Base-by-base conservation (phyloP, 2,113 vertebrate genomes). In the Romanogobio albipinnatus region DNA sequence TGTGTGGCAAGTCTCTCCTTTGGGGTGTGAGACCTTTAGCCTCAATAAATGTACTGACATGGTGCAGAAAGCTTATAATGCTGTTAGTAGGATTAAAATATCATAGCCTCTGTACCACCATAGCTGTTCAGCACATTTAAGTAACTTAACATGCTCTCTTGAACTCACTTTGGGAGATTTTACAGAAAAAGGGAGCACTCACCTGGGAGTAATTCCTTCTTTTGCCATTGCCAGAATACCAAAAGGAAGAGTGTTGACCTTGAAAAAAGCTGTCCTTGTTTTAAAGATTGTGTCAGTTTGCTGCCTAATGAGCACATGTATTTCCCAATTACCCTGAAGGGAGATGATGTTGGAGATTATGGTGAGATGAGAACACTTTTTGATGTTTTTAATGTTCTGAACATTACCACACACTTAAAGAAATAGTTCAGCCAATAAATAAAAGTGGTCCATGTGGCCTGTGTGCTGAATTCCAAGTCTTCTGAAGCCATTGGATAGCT, bases 231-330 rank as follows among this genome's bases (percentile, higher is more conserved):
- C 49, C 33, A 53, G 58, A 56, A 74, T 24, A 76, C 83, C 70
- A 49, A 78, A 59, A 85, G 43, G 74, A 79, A 66, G 26, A 74
- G 59, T n/a, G 81, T 19, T 85, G 83, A 86, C 79, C 83, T 85
- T 84, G 78, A 68, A 49, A 49, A 75, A 77, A 85, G 68, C 8
- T 75, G 73, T 9, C 10, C 11, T 45, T 58, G 49, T 79, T 75
- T 81, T 81, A 53, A 66, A 76, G 39, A 76, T 84, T 88, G 68
- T 56, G 24, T 64, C 66, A 29, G 26, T 71, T 49, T 71, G n/a
- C 75, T 68, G 81, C 61, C 3, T 76, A 19, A 61, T 29, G 36
- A 58, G 61, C 62, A 78, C 71, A 84, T 85, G 36, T 62, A 75
- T 13, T 83, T 83, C 5, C 11, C 22, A 51, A 22, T 82, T 51